Evolutionary conservation across 2,113 vertebrate species (phyloP).

Genomic region (Vicugna pacos): DNA sequence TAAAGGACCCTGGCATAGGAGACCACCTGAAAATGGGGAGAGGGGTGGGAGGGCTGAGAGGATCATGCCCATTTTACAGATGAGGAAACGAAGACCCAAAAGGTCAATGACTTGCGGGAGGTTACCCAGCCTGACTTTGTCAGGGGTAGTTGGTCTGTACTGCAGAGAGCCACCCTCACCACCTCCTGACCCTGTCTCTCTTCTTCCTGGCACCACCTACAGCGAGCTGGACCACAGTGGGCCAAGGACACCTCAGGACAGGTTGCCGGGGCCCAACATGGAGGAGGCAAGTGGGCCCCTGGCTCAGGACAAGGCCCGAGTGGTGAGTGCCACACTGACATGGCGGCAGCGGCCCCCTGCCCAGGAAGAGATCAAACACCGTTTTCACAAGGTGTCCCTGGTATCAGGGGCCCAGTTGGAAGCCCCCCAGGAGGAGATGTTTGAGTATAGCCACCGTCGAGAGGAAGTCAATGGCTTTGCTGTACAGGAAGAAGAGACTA

Average conservation of each 20-base stretch:
- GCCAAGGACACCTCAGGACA: neutral
- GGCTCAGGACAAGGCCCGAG: neutral
- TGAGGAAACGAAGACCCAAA: neutral
- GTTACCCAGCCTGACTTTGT: neutral
- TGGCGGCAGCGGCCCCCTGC: slow-evolving; percentile 64
- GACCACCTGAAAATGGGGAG: neutral
- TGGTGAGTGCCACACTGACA: slow-evolving; percentile 85
- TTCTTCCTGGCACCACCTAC: neutral
- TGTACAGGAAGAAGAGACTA: slow-evolving; percentile 76
- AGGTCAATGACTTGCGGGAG: neutral
- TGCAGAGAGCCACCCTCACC: neutral
- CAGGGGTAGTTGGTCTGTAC: neutral
- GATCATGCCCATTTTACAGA: neutral
- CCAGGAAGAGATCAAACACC: slow-evolving; percentile 80
- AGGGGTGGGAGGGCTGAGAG: neutral
- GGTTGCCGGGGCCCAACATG: slow-evolving; percentile 58
- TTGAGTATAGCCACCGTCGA: neutral
- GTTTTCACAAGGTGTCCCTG: slow-evolving; percentile 89
- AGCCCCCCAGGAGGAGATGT: neutral
- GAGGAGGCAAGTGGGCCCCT: slow-evolving; percentile 50
- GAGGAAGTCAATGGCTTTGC: slow-evolving; percentile 76
- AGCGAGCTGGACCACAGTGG: neutral
- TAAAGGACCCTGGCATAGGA: neutral
- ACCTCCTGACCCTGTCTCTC: neutral
- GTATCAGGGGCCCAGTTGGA: slow-evolving; percentile 56